Conservation (phyloP, 2,113 vertebrate genomes). For the Macrotus californicus region DNA sequence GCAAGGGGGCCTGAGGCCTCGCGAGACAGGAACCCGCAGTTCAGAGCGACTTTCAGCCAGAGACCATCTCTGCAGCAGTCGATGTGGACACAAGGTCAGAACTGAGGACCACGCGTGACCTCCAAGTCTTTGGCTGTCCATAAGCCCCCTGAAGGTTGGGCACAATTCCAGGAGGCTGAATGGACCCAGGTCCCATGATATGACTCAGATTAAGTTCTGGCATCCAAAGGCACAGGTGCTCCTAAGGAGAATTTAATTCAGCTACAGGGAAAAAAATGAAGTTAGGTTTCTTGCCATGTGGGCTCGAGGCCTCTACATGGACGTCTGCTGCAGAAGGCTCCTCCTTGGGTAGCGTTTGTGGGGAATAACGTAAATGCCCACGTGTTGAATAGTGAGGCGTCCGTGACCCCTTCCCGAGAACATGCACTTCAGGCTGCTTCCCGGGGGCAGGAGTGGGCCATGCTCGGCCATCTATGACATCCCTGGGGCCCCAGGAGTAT, state of each 20-base stretch:
- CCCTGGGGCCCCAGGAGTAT: accelerated
- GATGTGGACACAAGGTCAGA: neutral
- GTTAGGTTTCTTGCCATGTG: neutral
- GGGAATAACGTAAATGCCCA: accelerated
- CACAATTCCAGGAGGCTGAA: neutral
- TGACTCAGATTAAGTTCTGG: neutral
- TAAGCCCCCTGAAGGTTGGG: neutral
- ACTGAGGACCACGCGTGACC: accelerated
- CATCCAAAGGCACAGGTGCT: accelerated
- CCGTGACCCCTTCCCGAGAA: accelerated
- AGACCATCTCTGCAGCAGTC: neutral
- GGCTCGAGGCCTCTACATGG: neutral
- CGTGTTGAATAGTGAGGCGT: accelerated
- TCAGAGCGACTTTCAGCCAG: neutral
- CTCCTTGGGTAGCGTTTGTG: accelerated
- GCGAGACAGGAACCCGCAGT: accelerated
- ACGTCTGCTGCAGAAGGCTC: accelerated
- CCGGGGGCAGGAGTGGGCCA: accelerated
- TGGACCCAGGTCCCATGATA: neutral
- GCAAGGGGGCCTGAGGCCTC: neutral
- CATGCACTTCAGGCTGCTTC: accelerated
- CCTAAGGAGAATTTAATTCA: neutral
- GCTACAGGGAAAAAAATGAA: neutral
- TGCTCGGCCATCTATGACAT: accelerated
- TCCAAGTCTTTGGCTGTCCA: neutral